Percentiles rank a stretch among this genome's conserved stretches.
phyloP scores from a whole-genome alignment of 2,797 vertebrate genomes.

The Enteromius afrohamiltoni region DNA sequence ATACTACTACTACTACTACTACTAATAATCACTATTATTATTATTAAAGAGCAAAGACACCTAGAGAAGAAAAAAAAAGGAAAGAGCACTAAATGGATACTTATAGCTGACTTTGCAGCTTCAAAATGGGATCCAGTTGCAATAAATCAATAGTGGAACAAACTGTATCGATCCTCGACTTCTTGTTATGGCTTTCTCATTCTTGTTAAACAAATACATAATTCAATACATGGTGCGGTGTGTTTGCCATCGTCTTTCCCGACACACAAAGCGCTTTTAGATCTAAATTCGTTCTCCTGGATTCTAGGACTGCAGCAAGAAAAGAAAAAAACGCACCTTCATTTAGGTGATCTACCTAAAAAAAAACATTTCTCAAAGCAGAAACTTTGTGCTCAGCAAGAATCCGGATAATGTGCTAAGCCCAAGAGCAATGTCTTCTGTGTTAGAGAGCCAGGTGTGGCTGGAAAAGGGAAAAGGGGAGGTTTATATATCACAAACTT shows the following conservation, averaged over 20 bases:
- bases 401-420: constrained; percentile 61
- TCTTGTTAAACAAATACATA: constrained; percentile 20
- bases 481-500: constrained; percentile 69
- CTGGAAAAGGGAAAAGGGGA: constrained; percentile 10
- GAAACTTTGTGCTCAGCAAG: constrained; percentile 63
- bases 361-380: constrained; percentile 52
- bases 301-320: constrained; percentile 2
- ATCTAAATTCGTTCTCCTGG: constrained; percentile 19
- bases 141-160: constrained; percentile 17
- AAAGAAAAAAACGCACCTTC: constrained; percentile 21
- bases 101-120: neutral
- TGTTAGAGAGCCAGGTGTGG: constrained; percentile 63
- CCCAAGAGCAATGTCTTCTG: constrained; percentile 55
- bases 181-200: constrained; percentile 4
- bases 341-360: constrained; percentile 51
- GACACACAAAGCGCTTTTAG: neutral
- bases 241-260: neutral
- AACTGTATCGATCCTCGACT: neutral
- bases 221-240: neutral
- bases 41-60: constrained; percentile 35
- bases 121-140: neutral
- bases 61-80: neutral
- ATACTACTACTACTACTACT: too few species aligned
- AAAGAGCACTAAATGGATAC: neutral
- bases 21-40: neutral